Conservation (phyloP, 2,797 vertebrate genomes). For the Gadopsis bispinosus region DNA sequence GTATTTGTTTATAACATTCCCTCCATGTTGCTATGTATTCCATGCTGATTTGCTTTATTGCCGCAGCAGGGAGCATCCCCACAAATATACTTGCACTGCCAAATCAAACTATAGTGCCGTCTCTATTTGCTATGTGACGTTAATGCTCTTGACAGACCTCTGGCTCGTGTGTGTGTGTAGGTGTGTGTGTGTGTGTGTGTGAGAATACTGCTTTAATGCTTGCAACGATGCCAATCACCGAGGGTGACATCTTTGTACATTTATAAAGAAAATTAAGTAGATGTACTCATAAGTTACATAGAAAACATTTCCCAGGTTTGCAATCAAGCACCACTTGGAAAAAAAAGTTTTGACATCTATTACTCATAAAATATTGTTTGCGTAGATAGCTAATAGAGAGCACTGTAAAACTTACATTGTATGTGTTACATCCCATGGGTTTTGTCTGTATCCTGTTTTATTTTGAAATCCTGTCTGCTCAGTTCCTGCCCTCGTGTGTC, state of each 20-base stretch:
- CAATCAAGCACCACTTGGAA: conserved; percentile 17
- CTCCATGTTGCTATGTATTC: conserved; percentile 35
- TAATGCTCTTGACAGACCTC: conserved; percentile 19
- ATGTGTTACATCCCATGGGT: neutral
- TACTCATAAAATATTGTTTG: conserved; percentile 20
- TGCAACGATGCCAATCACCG: conserved; percentile 1
- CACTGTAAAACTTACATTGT: neutral
- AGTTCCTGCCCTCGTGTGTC: too few relatives aligned
- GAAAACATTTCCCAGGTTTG: conserved; percentile 25
- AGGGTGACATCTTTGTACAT: neutral
- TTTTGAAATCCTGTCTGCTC: too few relatives aligned
- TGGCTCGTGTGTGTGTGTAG: neutral
- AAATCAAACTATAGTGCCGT: conserved; percentile 31
- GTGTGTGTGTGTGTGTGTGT: neutral
- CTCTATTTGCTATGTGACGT: conserved; percentile 23
- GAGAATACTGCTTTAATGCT: conserved; percentile 12
- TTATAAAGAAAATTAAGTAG: conserved; percentile 27
- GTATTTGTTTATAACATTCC: conserved; percentile 13
- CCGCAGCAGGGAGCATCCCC: conserved; percentile 36
- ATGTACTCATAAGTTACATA: conserved; percentile 15
- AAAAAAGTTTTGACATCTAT: conserved; percentile 9
- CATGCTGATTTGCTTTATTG: conserved; percentile 54
- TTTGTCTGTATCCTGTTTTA: too few relatives aligned
- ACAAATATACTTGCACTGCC: conserved; percentile 29
- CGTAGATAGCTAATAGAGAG: conserved; percentile 1